Evolutionary conservation across 2,113 vertebrate species (phyloP), one percentile per base, ranked within the genome.

Genomic region (Urocynchramus pylzowi): DNA sequence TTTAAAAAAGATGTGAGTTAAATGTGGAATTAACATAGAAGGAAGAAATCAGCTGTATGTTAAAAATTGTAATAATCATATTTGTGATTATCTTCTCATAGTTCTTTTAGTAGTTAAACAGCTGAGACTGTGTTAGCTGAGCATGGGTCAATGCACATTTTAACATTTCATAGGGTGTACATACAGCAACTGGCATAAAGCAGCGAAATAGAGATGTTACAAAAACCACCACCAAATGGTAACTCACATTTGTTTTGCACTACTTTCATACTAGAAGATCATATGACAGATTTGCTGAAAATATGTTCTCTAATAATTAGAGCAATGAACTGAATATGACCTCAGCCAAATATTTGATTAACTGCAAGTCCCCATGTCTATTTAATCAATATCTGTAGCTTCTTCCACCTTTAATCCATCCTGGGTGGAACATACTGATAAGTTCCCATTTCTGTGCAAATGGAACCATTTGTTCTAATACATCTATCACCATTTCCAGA

Each of bases 271-370:
- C 31, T 27, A 80, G 35, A 71, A 47, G 30, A 87, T 73, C 16
- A 0, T 61, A 54, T 26, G 57, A 82, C 87, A 93, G 93, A 69
- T 79, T 89, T 89, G 70, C 81, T 85, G 84, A 75, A 94, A 97
- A 84, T 74, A 91, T 61, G 93, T 82, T 95, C 86, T 68, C 60
- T 49, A 63, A 73, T 87, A 89, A 92, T 87, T 79, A 95, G 67
- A 73, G 74, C 84, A 92, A 49, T 44, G 87, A 94, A 85, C 54
- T 79, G 87, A 92, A 9, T 16, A 42, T 45, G 80, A 93, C 91
- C 84, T 85, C 75, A 87, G 63, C 57, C 37, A 78, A 91, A 47
- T 78, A 91, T 24, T 73, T 88, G 70, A 76, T 76, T 85, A 77
- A 88, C 54, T 88, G 54, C 71, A 77, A 73, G 11, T 10, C 44